Percentiles rank a stretch among this genome's conserved stretches.
Evolutionary conservation across 1,140 invertebrate species (phyloP).

Genomic region (Phenacoccus solenopsis): DNA sequence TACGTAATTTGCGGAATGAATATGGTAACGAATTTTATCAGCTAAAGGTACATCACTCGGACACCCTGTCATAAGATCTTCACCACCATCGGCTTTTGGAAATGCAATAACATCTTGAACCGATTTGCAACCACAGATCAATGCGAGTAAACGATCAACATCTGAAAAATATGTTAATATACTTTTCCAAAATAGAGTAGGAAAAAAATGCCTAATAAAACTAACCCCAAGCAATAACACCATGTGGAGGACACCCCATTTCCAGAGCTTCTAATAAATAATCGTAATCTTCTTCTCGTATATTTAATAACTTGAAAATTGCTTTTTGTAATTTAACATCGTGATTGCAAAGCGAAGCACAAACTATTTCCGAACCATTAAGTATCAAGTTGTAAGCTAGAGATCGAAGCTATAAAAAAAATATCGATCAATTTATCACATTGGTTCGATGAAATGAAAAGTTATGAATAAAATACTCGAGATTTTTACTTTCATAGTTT

Average conservation of each 20-base stretch:
- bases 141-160: conserved; percentile 69
- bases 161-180: conserved; percentile 39
- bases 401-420: conserved; percentile 36
- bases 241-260: conserved; percentile 94
- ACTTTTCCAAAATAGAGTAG: conserved; percentile 19
- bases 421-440: background rate
- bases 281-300: conserved; percentile 50
- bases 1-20: too few species aligned
- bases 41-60: conserved; percentile 57
- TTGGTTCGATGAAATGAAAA: background rate
- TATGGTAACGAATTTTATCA: conserved; percentile 57
- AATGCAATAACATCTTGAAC: conserved; percentile 97
- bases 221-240: conserved; percentile 82
- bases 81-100: conserved; percentile 82
- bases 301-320: conserved; percentile 59
- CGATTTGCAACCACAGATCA: conserved; percentile 58
- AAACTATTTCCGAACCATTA: conserved; percentile 92
- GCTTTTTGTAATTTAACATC: conserved; percentile 65
- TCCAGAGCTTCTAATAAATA: conserved; percentile 80
- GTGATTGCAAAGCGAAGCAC: conserved; percentile 93
- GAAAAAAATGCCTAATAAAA: too few species aligned
- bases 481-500: conserved; percentile 55
- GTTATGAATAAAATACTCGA: conserved; percentile 37
- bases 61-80: conserved; percentile 74
- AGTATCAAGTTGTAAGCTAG: conserved; percentile 93